Evolutionary conservation across 2,797 vertebrate species (phyloP).

Genomic region (Enteromius fasciolatus): DNA sequence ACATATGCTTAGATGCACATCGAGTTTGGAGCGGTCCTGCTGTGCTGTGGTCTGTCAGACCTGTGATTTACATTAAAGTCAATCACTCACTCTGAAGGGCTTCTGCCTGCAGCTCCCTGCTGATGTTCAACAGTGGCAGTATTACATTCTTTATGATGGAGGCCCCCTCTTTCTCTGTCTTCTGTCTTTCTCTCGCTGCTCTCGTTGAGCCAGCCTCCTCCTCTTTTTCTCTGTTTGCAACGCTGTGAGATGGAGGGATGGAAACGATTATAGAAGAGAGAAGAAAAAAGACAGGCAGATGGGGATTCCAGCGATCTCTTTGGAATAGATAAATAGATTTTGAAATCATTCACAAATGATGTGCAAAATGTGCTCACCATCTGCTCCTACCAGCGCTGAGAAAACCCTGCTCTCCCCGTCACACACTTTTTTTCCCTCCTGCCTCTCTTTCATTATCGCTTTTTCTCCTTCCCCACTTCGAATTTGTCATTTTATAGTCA

Average conservation of each 20-base stretch:
- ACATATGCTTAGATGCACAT: conserved; percentile 29
- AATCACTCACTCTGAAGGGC: conserved; percentile 56
- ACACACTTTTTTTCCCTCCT: not conserved
- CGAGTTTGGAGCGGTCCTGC: conserved; percentile 26
- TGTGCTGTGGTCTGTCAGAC: conserved; percentile 49
- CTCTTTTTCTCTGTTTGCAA: conserved; percentile 68
- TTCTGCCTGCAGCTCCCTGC: conserved; percentile 58
- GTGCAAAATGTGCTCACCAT: conserved; percentile 86
- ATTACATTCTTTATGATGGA: conserved; percentile 68
- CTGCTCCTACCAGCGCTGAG: conserved; percentile 74
- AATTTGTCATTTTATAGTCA: conserved; percentile 22
- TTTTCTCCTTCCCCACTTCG: conserved; percentile 19
- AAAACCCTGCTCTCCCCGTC: conserved; percentile 66
- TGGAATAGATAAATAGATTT: conserved; percentile 89
- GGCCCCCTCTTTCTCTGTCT: conserved; percentile 57
- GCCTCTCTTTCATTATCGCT: conserved; percentile 22
- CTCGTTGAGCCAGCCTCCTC: conserved; percentile 61
- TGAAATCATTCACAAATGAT: conserved; percentile 91
- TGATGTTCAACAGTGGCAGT: conserved; percentile 70
- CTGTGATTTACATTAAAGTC: conserved; percentile 64
- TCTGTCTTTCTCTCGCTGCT: conserved; percentile 57
- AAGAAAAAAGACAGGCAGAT: conserved; percentile 79
- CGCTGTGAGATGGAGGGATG: conserved; percentile 73
- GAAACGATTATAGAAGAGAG: conserved; percentile 82
- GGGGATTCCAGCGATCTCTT: conserved; percentile 90